Conservation (phyloP, 2,797 vertebrate species). For the Martes flavigula region DNA sequence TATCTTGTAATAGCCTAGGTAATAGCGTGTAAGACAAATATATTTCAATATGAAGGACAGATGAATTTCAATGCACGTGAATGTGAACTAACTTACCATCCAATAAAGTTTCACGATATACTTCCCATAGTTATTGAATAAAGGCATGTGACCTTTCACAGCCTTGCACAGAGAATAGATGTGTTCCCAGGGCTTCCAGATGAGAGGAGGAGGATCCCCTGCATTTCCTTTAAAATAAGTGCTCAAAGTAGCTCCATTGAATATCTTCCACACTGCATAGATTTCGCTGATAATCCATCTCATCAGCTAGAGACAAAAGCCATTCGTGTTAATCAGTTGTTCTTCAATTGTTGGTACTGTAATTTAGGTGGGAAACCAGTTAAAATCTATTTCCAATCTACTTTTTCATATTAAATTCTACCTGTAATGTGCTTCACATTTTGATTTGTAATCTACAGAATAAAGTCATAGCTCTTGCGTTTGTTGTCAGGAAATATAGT, state of each 20-base stretch:
- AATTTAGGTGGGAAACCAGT: not conserved
- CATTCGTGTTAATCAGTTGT: not conserved
- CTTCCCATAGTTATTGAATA: conserved; percentile 94
- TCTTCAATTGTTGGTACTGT: not conserved
- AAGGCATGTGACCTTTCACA: conserved; percentile 88
- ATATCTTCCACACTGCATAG: conserved; percentile 89
- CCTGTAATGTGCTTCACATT: not conserved
- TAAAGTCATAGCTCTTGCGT: not conserved
- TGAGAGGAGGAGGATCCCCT: conserved; percentile 60
- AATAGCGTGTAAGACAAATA: not conserved
- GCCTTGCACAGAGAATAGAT: conserved; percentile 94
- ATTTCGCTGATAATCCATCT: conserved; percentile 96
- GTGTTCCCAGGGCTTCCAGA: conserved; percentile 96
- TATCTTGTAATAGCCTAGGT: not conserved
- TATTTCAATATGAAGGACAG: not conserved
- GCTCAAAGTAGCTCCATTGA: conserved; percentile 72
- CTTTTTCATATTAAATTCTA: not conserved
- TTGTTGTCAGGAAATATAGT: not conserved
- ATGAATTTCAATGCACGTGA: not conserved
- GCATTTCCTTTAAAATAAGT: conserved; percentile 68
- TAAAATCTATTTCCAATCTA: not conserved
- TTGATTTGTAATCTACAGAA: conserved; percentile 9
- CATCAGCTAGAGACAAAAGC: conserved; percentile 88
- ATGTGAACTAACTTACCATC: conserved; percentile 90
- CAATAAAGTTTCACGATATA: conserved; percentile 94